These are phyloP conservation scores for Hydropsyche tenuis DNA, from an alignment of 1,140 invertebrate genomes.

Conservation along the genomic window DNA sequence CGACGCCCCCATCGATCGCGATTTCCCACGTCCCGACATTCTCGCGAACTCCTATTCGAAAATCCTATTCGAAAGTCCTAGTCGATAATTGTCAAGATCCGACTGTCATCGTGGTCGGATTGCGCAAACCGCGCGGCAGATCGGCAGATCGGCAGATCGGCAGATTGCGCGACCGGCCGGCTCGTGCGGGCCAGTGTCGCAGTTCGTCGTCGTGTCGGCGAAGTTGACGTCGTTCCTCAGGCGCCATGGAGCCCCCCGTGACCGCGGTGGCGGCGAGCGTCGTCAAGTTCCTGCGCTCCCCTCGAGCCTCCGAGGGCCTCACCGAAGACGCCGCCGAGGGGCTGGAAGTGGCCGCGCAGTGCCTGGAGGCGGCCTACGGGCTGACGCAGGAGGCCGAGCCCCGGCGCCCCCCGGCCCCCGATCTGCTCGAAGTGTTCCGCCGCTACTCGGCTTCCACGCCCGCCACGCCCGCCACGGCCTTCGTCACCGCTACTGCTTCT, in stretches of 20 bases:
- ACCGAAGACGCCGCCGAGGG: constrained; percentile 77
- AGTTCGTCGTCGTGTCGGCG: too few species aligned
- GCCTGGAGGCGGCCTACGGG: constrained; percentile 82
- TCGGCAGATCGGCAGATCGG: too few species aligned
- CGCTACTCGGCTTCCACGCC: constrained; percentile 47
- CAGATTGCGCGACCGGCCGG: too few species aligned
- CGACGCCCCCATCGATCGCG: too few species aligned
- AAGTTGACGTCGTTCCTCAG: too few species aligned
- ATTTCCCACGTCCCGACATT: too few species aligned
- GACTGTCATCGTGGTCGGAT: too few species aligned
- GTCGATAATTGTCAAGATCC: too few species aligned
- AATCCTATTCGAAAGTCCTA: too few species aligned
- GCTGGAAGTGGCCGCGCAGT: constrained; percentile 81
- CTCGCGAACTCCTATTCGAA: too few species aligned
- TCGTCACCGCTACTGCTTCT: background rate
- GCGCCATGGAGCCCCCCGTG: constrained; percentile 58
- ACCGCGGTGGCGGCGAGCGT: constrained; percentile 61
- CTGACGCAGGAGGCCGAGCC: constrained; percentile 57
- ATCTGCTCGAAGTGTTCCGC: constrained; percentile 61
- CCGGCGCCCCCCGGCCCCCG: constrained; percentile 45
- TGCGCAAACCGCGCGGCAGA: too few species aligned
- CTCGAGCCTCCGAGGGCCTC: constrained; percentile 55
- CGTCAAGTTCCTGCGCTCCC: constrained; percentile 58
- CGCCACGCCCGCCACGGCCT: constrained; percentile 64
- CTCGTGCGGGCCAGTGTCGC: too few species aligned